Percentiles rank a stretch among this genome's conserved stretches.
These are phyloP conservation scores for Dynastes tityus DNA, from an alignment of 2,888 invertebrate species.

Conservation along the genomic window DNA sequence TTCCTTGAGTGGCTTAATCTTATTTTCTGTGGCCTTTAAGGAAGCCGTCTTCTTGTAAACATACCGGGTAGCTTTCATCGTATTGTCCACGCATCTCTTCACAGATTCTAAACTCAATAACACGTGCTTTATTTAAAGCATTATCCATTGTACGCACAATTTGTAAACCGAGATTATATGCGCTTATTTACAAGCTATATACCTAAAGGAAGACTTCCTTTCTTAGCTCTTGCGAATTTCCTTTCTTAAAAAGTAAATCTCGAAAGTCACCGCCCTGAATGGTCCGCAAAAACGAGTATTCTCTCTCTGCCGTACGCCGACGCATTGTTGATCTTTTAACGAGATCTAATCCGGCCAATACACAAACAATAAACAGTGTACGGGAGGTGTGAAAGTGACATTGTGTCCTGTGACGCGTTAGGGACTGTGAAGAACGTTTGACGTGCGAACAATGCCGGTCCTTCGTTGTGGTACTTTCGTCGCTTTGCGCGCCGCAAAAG, in stretches of 20 bases:
- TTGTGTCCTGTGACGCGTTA: slow-evolving; percentile 66
- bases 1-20: too few relatives aligned
- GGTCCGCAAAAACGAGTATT: background rate
- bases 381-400: slow-evolving; percentile 69
- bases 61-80: too few relatives aligned
- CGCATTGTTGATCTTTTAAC: slow-evolving; percentile 53
- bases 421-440: slow-evolving; percentile 68
- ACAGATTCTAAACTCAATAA: background rate
- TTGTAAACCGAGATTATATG: slow-evolving; percentile 33
- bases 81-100: too few relatives aligned
- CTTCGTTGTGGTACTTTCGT: slow-evolving; percentile 69
- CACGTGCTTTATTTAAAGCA: background rate
- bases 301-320: slow-evolving; percentile 35
- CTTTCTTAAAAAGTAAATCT: slow-evolving; percentile 20
- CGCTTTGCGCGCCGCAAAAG: slow-evolving; percentile 63
- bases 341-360: slow-evolving; percentile 65
- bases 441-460: slow-evolving; percentile 65
- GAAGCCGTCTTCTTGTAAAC: too few relatives aligned
- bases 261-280: slow-evolving; percentile 36
- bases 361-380: slow-evolving; percentile 67
- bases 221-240: background rate
- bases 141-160: slow-evolving; percentile 20
- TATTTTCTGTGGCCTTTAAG: too few relatives aligned
- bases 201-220: background rate
- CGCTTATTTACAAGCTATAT: slow-evolving; percentile 38